phyloP scores from a whole-genome alignment of 2,113 vertebrate species.

The Mystacornis crossleyi region DNA sequence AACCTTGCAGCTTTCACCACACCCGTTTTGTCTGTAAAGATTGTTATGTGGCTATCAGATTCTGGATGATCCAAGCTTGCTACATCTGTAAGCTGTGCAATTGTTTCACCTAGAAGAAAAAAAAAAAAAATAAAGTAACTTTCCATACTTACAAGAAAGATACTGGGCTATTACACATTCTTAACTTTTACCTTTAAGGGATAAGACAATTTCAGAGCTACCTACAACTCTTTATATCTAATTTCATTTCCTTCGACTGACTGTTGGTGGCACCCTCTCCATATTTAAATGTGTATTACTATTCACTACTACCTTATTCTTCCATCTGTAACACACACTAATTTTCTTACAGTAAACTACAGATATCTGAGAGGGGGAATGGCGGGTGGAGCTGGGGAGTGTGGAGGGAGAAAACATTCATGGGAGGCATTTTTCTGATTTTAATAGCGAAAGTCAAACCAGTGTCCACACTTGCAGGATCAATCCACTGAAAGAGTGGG shows the following conservation, averaged over 20 bases:
- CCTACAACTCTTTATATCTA: not conserved
- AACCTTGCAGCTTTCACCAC: slow-evolving; percentile 94
- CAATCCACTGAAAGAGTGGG: not conserved
- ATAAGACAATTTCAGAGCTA: not conserved
- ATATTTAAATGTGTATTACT: not conserved
- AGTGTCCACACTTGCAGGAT: not conserved
- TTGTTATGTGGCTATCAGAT: slow-evolving; percentile 80
- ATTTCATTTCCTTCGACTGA: not conserved
- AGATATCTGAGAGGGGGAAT: not conserved
- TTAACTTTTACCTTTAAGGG: not conserved
- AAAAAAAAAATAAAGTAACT: not conserved
- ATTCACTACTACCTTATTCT: not conserved
- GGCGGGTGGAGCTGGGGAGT: not conserved
- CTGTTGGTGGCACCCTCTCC: slow-evolving; percentile 41
- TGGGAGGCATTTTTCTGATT: not conserved
- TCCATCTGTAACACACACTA: not conserved
- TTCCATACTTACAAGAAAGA: not conserved
- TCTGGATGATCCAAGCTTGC: slow-evolving; percentile 73
- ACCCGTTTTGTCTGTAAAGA: slow-evolving; percentile 91
- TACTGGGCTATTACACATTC: not conserved
- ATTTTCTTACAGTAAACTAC: not conserved
- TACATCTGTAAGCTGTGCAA: slow-evolving; percentile 91
- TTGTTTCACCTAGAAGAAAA: slow-evolving; percentile 85
- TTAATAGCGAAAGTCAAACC: not conserved
- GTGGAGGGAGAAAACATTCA: not conserved